Percentiles rank a stretch among this genome's conserved stretches.
Conservation (phyloP, 2,797 vertebrate genomes). For the Myripristis murdjan region DNA sequence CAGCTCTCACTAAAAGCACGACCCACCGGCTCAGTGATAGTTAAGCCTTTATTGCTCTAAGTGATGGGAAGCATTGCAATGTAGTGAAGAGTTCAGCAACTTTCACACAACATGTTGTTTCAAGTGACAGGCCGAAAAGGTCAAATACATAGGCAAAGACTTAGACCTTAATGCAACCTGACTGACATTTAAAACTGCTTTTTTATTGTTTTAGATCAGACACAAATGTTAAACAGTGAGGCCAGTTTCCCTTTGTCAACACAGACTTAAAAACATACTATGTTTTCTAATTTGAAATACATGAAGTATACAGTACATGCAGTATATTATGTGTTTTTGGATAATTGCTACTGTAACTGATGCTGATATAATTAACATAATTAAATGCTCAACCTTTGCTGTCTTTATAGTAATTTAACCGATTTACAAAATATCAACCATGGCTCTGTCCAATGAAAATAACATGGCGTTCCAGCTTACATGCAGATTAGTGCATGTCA, state of each 20-base stretch:
- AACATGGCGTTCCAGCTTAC: background rate
- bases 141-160: background rate
- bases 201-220: background rate
- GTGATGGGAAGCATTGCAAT: constrained; percentile 32
- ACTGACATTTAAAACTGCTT: background rate
- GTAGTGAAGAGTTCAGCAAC: constrained; percentile 6
- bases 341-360: background rate
- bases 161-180: background rate
- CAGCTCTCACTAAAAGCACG: constrained; percentile 7
- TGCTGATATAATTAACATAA: background rate
- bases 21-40: constrained; percentile 25
- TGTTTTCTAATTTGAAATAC: background rate
- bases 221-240: too few species aligned
- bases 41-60: constrained; percentile 34
- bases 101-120: constrained; percentile 30
- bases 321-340: background rate
- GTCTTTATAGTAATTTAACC: background rate
- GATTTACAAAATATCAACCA: background rate
- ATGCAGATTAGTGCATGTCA: background rate
- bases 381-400: background rate
- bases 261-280: background rate
- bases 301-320: background rate
- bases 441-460: background rate
- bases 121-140: constrained; percentile 11
- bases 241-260: background rate